Conservation (phyloP, 2,113 vertebrate genomes). For the Pomatostomus ruficeps region DNA sequence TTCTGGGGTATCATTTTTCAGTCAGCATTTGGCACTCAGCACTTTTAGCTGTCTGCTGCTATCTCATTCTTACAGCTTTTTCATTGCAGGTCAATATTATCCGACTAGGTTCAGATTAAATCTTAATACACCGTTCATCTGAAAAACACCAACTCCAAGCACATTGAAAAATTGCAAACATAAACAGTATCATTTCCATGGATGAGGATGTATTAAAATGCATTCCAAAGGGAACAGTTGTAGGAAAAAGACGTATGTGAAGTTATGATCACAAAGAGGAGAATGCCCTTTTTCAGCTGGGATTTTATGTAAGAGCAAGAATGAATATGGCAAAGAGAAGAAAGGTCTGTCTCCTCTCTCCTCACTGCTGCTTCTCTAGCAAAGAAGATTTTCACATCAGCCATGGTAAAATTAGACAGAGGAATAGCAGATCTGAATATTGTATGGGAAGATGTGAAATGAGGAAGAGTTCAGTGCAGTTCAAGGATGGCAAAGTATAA, state of each 20-base stretch:
- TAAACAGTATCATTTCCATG: slow-evolving; percentile 9
- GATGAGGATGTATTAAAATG: neutral
- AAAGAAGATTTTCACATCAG: neutral
- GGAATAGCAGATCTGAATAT: neutral
- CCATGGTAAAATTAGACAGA: slow-evolving; percentile 9
- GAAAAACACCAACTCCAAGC: slow-evolving; percentile 30
- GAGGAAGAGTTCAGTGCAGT: neutral
- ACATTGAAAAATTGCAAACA: slow-evolving; percentile 22
- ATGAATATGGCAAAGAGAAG: neutral
- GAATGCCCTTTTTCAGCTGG: neutral
- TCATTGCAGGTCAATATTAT: slow-evolving; percentile 51
- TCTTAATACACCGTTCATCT: slow-evolving; percentile 29
- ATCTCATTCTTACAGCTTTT: slow-evolving; percentile 49
- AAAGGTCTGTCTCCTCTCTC: neutral
- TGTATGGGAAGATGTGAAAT: neutral
- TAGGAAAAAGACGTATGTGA: neutral
- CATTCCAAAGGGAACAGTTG: neutral
- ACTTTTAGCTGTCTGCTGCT: slow-evolving; percentile 34
- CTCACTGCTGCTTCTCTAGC: neutral
- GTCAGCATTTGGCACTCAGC: slow-evolving; percentile 30
- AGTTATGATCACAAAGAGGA: neutral
- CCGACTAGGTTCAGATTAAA: slow-evolving; percentile 51
- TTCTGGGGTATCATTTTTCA: slow-evolving; percentile 48
- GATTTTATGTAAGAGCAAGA: neutral
- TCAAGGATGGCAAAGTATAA: slow-evolving; percentile 14